Evolutionary conservation across 2,797 vertebrate genomes (phyloP).

Genomic region (Tapirus indicus): DNA sequence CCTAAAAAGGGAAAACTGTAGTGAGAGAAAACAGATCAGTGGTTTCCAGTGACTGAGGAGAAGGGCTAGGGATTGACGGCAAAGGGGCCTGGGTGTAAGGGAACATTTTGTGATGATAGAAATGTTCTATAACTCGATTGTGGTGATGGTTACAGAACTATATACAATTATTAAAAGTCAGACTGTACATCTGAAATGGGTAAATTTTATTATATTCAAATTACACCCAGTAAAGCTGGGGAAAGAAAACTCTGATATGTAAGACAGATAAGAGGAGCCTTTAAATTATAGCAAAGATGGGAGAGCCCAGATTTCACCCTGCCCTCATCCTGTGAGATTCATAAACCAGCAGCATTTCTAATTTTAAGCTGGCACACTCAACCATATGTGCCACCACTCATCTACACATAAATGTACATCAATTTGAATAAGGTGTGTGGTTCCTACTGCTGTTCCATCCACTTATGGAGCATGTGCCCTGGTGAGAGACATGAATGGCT

Average conservation of each 20-base stretch:
- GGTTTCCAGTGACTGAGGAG: not conserved
- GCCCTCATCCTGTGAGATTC: not conserved
- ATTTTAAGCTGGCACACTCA: not conserved
- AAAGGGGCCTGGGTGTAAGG: not conserved
- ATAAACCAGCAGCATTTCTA: not conserved
- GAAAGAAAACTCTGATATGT: not conserved
- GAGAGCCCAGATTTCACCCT: not conserved
- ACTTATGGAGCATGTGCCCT: not conserved
- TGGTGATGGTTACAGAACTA: not conserved
- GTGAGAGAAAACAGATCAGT: not conserved
- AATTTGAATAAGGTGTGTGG: not conserved
- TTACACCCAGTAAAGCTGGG: not conserved
- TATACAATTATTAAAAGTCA: not conserved
- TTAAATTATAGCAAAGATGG: not conserved
- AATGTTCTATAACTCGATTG: not conserved
- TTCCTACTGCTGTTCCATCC: no score
- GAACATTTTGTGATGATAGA: not conserved
- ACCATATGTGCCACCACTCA: not conserved
- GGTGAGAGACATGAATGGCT: not conserved
- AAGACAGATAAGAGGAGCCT: not conserved
- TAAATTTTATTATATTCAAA: conserved; percentile 4
- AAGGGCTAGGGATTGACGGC: not conserved
- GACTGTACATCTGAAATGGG: not conserved
- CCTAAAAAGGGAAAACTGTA: not conserved
- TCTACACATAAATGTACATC: not conserved